Percentiles rank a stretch among this genome's conserved stretches.
Evolutionary conservation across 2,113 vertebrate genomes (phyloP).

Genomic region (Bubo blakistoni): DNA sequence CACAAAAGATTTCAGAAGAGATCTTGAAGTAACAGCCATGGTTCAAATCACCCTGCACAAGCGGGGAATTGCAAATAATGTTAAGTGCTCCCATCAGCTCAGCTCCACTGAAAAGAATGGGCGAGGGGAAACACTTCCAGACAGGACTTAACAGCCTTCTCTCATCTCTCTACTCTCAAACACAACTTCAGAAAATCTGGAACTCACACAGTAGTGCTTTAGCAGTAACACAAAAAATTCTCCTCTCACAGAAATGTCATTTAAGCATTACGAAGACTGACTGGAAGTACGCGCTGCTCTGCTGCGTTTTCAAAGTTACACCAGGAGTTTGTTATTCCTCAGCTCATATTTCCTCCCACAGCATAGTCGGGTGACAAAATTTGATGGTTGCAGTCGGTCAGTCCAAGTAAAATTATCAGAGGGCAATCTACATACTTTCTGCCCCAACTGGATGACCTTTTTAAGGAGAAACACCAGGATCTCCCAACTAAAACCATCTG

Average conservation of each 20-base stretch:
- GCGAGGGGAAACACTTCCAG: neutral
- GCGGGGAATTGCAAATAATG: neutral
- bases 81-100: neutral
- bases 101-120: neutral
- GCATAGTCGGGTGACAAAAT: rapidly evolving
- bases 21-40: neutral
- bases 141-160: neutral
- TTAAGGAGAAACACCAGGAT: neutral
- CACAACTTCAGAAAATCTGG: neutral
- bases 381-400: neutral
- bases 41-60: neutral
- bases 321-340: neutral
- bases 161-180: neutral
- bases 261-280: neutral
- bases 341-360: neutral
- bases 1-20: neutral
- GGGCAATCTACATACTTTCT: neutral
- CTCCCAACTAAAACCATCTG: neutral
- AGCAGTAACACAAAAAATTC: neutral
- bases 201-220: neutral
- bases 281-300: neutral
- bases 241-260: neutral
- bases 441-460: neutral
- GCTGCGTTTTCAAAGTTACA: neutral
- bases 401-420: rapidly evolving